Evolutionary conservation across 1,140 invertebrate species (phyloP).

Genomic region (Trypoxylus dichotomus): DNA sequence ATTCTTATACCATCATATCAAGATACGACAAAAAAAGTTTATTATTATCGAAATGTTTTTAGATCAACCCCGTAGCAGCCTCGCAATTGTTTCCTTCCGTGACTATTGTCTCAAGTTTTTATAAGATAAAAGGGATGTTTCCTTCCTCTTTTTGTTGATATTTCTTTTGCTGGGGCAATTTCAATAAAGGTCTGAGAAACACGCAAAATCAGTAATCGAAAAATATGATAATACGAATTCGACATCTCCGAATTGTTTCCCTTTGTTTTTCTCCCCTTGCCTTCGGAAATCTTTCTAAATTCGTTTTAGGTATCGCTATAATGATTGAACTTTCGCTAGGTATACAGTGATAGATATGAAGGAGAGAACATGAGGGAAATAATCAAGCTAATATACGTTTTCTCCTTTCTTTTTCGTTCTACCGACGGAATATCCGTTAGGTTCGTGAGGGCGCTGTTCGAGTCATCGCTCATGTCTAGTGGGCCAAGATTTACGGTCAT

Average conservation of each 20-base stretch:
- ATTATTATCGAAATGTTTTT: not conserved
- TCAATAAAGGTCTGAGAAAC: slow-evolving; percentile 9
- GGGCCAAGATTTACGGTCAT: slow-evolving; percentile 22
- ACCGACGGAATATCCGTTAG: not conserved
- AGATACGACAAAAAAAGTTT: too few relatives aligned
- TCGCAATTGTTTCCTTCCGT: not conserved
- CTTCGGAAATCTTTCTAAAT: not conserved
- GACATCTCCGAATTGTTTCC: not conserved
- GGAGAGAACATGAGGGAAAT: not conserved
- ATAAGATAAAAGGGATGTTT: not conserved
- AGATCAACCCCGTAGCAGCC: not conserved
- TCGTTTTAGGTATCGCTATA: not conserved
- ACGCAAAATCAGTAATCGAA: slow-evolving; percentile 18
- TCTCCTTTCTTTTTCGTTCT: not conserved
- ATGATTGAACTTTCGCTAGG: slow-evolving; percentile 2
- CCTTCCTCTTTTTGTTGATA: not conserved
- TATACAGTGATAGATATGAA: slow-evolving; percentile 2
- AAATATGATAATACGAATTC: slow-evolving; percentile 7
- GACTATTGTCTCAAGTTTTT: slow-evolving; percentile 6
- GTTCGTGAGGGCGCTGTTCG: not conserved
- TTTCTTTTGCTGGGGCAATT: slow-evolving; percentile 4
- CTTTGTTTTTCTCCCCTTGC: not conserved
- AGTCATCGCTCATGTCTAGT: slow-evolving; percentile 24
- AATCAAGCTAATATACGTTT: slow-evolving; percentile 17
- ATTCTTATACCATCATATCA: too few relatives aligned